Evolutionary conservation across 2,113 vertebrate genomes (phyloP).

Genomic region (Ranitomeya imitator): DNA sequence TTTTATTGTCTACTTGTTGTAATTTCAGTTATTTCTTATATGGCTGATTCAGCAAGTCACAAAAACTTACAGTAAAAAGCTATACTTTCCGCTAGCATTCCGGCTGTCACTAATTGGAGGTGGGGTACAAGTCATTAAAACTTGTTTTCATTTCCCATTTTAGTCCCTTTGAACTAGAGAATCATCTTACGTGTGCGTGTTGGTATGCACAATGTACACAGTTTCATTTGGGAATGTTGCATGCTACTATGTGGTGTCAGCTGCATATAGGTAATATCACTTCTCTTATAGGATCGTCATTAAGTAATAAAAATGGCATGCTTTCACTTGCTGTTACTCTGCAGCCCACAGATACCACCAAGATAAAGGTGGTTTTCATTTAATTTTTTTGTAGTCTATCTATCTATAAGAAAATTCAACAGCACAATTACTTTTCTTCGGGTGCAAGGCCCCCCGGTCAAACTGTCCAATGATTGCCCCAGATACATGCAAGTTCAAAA

Average conservation of each 20-base stretch:
- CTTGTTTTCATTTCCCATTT: conserved; percentile 25
- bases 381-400: too few species aligned
- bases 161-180: not conserved
- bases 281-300: not conserved
- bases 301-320: not conserved
- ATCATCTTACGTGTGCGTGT: not conserved
- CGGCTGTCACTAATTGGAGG: not conserved
- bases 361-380: too few species aligned
- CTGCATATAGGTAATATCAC: not conserved
- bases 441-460: too few species aligned
- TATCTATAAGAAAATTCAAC: too few species aligned
- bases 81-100: not conserved
- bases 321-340: not conserved
- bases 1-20: not conserved
- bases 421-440: too few species aligned
- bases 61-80: not conserved
- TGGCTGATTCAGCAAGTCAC: not conserved
- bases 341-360: too few species aligned
- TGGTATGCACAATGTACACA: not conserved
- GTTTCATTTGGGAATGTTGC: not conserved
- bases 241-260: conserved; percentile 1
- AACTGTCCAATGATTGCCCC: too few species aligned
- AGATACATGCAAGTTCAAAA: too few species aligned
- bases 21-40: not conserved
- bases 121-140: not conserved